Evolutionary conservation across 2,113 vertebrate species (phyloP).

Genomic region (Oncorhynchus nerka): DNA sequence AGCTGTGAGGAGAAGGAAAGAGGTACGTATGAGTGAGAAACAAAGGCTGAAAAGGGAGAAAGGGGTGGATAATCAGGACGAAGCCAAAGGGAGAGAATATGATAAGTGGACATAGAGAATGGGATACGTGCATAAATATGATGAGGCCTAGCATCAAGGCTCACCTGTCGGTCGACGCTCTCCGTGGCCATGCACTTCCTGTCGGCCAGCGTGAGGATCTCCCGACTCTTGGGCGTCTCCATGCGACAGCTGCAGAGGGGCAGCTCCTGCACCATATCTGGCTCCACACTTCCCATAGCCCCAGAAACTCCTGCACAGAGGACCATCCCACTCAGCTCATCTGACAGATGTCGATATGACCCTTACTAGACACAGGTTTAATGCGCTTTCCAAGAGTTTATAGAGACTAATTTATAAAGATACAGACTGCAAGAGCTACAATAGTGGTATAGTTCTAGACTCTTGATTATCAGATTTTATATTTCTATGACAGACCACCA

Average conservation of each 20-base stretch:
- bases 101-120: background rate
- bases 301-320: slow-evolving; percentile 35
- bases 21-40: background rate
- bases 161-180: slow-evolving; percentile 89
- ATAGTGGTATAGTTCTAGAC: background rate
- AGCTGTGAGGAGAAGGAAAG: slow-evolving; percentile 69
- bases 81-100: background rate
- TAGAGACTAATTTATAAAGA: too few species aligned
- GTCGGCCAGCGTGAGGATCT: slow-evolving; percentile 92
- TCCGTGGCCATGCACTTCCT: slow-evolving; percentile 98
- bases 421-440: too few species aligned
- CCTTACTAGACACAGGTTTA: too few species aligned
- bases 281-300: slow-evolving; percentile 71
- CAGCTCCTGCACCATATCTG: slow-evolving; percentile 87
- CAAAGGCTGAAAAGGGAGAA: background rate
- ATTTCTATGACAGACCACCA: slow-evolving; percentile 22
- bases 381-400: too few species aligned
- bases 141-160: slow-evolving; percentile 38
- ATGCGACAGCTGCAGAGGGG: slow-evolving; percentile 98
- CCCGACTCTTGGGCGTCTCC: slow-evolving; percentile 94
- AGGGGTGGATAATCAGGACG: background rate
- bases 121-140: background rate
- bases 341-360: too few species aligned
- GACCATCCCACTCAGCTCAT: background rate
- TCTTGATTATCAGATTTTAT: background rate